phyloP scores from a whole-genome alignment of 2,797 vertebrate genomes.

The Liparis tanakae region DNA sequence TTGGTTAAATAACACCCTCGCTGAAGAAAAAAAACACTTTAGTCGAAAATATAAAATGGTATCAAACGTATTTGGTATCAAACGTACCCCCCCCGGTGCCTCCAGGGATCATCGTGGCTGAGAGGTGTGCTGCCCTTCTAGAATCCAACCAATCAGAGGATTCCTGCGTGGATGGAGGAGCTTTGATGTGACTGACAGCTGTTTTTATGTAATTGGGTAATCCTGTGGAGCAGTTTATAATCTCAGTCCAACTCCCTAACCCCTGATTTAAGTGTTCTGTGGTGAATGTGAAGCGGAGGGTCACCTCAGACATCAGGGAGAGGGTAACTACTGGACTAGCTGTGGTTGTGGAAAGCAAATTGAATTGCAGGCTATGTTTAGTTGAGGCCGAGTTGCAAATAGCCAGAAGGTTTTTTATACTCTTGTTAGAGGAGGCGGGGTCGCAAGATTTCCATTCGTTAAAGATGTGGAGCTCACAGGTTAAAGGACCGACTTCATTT shows the following conservation, averaged over 20 bases:
- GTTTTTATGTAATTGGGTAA: slow-evolving; percentile 59
- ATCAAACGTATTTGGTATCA: slow-evolving; percentile 3
- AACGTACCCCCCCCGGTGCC: slow-evolving; percentile 17
- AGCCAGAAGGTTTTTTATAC: background rate
- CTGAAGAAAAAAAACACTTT: slow-evolving; percentile 19
- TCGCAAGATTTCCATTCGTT: slow-evolving; percentile 11
- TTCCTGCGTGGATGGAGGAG: slow-evolving; percentile 29
- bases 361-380: slow-evolving; percentile 53
- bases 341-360: slow-evolving; percentile 34
- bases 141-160: slow-evolving; percentile 49
- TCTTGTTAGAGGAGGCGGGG: background rate
- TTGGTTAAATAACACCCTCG: background rate
- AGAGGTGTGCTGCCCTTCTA: slow-evolving; percentile 42
- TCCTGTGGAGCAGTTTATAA: slow-evolving; percentile 45
- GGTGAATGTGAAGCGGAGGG: slow-evolving; percentile 28
- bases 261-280: slow-evolving; percentile 41
- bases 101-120: slow-evolving; percentile 35
- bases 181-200: slow-evolving; percentile 67
- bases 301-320: slow-evolving; percentile 45
- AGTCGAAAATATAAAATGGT: slow-evolving; percentile 32
- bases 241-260: slow-evolving; percentile 41
- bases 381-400: slow-evolving; percentile 23
- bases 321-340: slow-evolving; percentile 38
- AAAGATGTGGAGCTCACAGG: background rate
- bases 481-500: background rate